phyloP scores from a whole-genome alignment of 1,140 invertebrate species.

The Leptinotarsa defecta region DNA sequence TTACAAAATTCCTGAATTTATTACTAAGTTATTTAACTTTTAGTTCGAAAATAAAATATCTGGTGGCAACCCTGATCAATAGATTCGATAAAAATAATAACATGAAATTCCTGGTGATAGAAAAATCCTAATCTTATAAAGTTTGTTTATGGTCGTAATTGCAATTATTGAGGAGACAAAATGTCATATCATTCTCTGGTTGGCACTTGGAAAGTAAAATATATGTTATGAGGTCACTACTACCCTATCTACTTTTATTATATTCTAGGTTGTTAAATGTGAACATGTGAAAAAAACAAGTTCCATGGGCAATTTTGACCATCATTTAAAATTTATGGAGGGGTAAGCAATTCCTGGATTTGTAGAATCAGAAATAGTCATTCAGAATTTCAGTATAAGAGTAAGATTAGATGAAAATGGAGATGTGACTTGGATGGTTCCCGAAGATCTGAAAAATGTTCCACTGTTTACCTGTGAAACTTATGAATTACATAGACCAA shows the following conservation, averaged over 20 bases:
- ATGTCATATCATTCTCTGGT: constrained; percentile 33
- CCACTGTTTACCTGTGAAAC: constrained; percentile 71
- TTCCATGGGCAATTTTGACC: constrained; percentile 3
- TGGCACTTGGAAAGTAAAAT: constrained; percentile 56
- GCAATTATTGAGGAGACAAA: too few species aligned
- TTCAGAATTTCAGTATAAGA: constrained; percentile 60
- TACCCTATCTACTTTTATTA: constrained; percentile 8
- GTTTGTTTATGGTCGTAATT: too few species aligned
- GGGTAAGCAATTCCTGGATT: constrained; percentile 55
- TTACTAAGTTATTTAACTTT: too few species aligned
- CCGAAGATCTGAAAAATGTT: constrained; percentile 62
- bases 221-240: neutral
- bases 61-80: too few species aligned
- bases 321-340: constrained; percentile 58
- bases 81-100: too few species aligned
- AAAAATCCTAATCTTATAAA: too few species aligned
- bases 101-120: too few species aligned
- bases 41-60: too few species aligned
- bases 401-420: constrained; percentile 68
- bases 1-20: too few species aligned
- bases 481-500: constrained; percentile 62
- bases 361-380: constrained; percentile 11
- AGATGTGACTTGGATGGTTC: constrained; percentile 68
- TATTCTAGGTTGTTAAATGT: constrained; percentile 24
- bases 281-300: constrained; percentile 1